phyloP scores from a whole-genome alignment of 1,140 invertebrate species.

The Bombus huntii region DNA sequence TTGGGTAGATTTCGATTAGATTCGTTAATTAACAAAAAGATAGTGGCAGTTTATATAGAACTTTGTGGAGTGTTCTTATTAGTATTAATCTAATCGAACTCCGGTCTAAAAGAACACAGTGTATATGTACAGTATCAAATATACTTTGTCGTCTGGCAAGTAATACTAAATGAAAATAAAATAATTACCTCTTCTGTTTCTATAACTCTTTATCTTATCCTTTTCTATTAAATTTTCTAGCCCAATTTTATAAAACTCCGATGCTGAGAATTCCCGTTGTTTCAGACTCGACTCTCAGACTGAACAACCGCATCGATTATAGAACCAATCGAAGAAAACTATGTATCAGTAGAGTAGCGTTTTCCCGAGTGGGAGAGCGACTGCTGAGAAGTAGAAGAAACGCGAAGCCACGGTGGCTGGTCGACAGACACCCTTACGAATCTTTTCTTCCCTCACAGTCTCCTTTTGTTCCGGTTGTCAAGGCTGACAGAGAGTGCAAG shows the following conservation, averaged over 20 bases:
- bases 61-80: too few relatives aligned
- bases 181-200: too few relatives aligned
- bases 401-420: conserved; percentile 13
- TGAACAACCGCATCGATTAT: neutral
- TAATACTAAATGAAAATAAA: too few relatives aligned
- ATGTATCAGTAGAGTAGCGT: neutral
- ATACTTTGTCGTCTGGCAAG: too few relatives aligned
- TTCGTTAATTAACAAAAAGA: too few relatives aligned
- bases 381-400: neutral
- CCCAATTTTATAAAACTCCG: neutral
- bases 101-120: fast-evolving
- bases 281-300: too few relatives aligned
- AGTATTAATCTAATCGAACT: too few relatives aligned
- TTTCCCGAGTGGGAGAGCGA: neutral
- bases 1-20: too few relatives aligned
- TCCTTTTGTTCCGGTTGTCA: conserved; percentile 67
- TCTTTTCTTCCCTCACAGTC: conserved; percentile 12
- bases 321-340: neutral
- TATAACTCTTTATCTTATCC: too few relatives aligned
- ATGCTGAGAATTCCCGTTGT: neutral
- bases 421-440: conserved; percentile 21
- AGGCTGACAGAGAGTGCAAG: conserved; percentile 60
- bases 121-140: too few relatives aligned
- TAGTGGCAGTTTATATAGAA: too few relatives aligned
- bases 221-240: neutral